Evolutionary conservation across 1,140 invertebrate genomes (phyloP), one percentile per base, ranked within the genome.

Genomic region (Ectropis grisescens): DNA sequence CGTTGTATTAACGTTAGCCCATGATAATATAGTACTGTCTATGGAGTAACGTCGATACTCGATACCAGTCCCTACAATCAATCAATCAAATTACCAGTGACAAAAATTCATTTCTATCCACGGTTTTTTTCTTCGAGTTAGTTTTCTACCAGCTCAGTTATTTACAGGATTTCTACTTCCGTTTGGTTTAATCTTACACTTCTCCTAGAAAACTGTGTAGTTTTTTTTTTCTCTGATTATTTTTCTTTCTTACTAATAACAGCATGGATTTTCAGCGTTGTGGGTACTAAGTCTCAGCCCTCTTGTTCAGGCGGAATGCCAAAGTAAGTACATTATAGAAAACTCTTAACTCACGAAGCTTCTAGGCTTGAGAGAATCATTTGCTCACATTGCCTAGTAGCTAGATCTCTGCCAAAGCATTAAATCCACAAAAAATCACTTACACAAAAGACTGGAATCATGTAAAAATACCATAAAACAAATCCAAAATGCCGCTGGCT

Each of bases 231-330:
- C 35, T 41, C 47, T 61, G 41, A 40, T 51, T 58, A 41, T 49
- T 52, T 67, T 68, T 57, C 29, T 60, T 71, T 64, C 60, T 61
- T 55, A 76, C 71, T 76, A 76, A 76, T 61, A 47, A 39, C 58
- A 55, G 71, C 71, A 80, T 80, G 75, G 70, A 65, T 80, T 82
- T 82, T 74, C 81, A 83, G 81, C 80, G 49, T 69, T 83, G 56
- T 82, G 80, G 79, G 72, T 72, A 55, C 54, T 83, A 76, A 71
- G 64, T 60, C 65, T 81, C 53, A 74, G 60, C 53, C 75, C 81
- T 26, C 58, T 83, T 52, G 71, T 80, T 41, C 70, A 75, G 57
- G 69, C 78, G 41, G 76, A 83, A 75, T 83, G 81, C 67, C 79
- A 83, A 51, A 82, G 81, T 83, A 66, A 82, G 81, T 83, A 79